These are phyloP conservation scores for Montipora cactus DNA, from an alignment of 64 coral and sea anemone genomes.

Conservation along the genomic window DNA sequence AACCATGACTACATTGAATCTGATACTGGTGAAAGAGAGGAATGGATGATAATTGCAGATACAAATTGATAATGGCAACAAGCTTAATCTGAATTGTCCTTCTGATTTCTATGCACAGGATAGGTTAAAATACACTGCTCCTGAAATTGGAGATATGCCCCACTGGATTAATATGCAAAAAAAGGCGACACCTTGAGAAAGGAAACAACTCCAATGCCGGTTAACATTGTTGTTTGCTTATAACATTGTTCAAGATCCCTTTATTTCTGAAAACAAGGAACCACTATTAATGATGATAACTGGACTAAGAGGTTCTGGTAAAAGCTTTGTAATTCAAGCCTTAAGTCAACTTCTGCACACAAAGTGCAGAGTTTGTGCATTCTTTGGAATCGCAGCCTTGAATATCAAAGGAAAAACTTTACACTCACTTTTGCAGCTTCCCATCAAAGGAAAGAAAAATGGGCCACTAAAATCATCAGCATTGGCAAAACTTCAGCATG, in stretches of 20 bases:
- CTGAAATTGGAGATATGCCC: slow-evolving; percentile 68
- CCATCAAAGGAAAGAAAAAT: slow-evolving; percentile 52
- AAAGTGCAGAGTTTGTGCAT: slow-evolving; percentile 48
- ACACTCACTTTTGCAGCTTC: slow-evolving; percentile 70
- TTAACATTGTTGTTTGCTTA: slow-evolving; percentile 19
- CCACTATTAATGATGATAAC: slow-evolving; percentile 60
- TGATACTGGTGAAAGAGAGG: slow-evolving; percentile 48
- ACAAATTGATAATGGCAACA: neutral
- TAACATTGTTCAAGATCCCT: neutral
- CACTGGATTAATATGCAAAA: slow-evolving; percentile 65
- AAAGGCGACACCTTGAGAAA: slow-evolving; percentile 41
- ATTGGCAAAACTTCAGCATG: slow-evolving; percentile 38
- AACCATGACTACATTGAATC: slow-evolving; percentile 20
- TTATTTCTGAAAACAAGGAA: slow-evolving; percentile 28
- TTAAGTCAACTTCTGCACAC: neutral
- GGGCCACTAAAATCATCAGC: neutral
- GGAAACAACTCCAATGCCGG: neutral
- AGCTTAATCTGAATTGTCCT: neutral
- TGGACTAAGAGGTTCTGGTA: slow-evolving; percentile 51
- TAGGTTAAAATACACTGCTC: slow-evolving; percentile 45
- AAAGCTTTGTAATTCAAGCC: slow-evolving; percentile 52
- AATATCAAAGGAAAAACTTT: slow-evolving; percentile 65
- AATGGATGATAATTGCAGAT: slow-evolving; percentile 56
- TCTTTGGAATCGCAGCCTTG: slow-evolving; percentile 55
- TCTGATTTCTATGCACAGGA: slow-evolving; percentile 34